Conservation (phyloP, 2,888 invertebrate species). For the Platerodrilus igneus region DNA sequence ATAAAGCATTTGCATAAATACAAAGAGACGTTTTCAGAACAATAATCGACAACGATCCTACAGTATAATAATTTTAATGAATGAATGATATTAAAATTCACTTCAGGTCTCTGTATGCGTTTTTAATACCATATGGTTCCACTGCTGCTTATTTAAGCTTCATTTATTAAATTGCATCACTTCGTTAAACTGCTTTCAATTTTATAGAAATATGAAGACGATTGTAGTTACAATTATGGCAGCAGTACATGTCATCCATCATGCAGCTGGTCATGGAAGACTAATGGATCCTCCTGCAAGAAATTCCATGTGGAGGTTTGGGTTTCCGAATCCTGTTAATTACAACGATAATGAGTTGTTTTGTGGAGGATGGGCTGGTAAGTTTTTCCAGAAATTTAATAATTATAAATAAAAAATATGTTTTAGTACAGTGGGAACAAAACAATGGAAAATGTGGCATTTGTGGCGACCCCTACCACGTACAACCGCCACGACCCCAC, state of each 20-base stretch:
- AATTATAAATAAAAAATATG: slow-evolving; percentile 1
- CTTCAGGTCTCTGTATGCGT: too few species aligned
- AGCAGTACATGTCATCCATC: slow-evolving; percentile 44
- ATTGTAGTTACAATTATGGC: background rate
- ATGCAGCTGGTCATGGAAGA: slow-evolving; percentile 79
- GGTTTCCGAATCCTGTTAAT: slow-evolving; percentile 90
- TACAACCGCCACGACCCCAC: slow-evolving; percentile 71
- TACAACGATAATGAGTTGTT: slow-evolving; percentile 93
- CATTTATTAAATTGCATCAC: background rate
- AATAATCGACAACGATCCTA: too few species aligned
- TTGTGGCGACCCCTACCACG: slow-evolving; percentile 81
- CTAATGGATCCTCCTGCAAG: slow-evolving; percentile 90
- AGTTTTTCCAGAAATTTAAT: slow-evolving; percentile 12
- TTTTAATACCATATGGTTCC: too few species aligned
- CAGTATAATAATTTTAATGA: too few species aligned
- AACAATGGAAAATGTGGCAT: slow-evolving; percentile 83
- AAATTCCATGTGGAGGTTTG: slow-evolving; percentile 93
- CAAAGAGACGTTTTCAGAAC: too few species aligned
- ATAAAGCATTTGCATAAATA: too few species aligned
- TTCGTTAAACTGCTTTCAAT: background rate
- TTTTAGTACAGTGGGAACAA: slow-evolving; percentile 79
- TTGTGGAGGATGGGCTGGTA: slow-evolving; percentile 87
- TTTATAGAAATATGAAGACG: background rate
- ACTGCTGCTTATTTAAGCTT: too few species aligned
- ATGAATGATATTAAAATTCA: too few species aligned